Evolutionary conservation across 2,797 vertebrate species (phyloP).

Genomic region (Anolis apletophallus): DNA sequence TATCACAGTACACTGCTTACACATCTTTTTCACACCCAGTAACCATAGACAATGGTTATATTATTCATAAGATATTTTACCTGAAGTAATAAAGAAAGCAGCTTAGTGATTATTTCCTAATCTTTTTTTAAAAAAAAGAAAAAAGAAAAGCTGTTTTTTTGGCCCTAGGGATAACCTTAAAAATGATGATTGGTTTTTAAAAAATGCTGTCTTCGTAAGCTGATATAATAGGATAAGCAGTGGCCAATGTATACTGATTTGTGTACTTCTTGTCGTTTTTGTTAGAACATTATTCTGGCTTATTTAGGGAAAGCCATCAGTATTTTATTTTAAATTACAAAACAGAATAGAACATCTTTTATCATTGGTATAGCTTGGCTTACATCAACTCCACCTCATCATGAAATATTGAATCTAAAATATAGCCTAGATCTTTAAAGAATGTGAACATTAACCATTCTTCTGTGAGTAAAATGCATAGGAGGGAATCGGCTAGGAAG

Average conservation of each 20-base stretch:
- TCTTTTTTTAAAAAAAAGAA: constrained; percentile 61
- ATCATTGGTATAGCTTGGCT: constrained; percentile 45
- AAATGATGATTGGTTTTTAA: constrained; percentile 70
- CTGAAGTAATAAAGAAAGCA: constrained; percentile 79
- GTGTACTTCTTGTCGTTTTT: constrained; percentile 44
- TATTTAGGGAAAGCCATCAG: constrained; percentile 17
- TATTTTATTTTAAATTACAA: constrained; percentile 50
- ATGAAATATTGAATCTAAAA: constrained; percentile 59
- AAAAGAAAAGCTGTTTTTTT: constrained; percentile 55
- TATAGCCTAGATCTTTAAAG: not conserved
- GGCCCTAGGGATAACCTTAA: constrained; percentile 70
- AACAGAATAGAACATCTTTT: constrained; percentile 23
- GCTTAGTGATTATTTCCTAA: constrained; percentile 81
- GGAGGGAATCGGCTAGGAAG: not conserved
- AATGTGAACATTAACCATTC: not conserved
- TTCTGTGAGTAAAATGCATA: not conserved
- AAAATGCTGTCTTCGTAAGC: constrained; percentile 50
- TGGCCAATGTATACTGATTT: constrained; percentile 40
- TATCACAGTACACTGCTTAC: constrained; percentile 65
- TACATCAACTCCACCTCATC: constrained; percentile 4
- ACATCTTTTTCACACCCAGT: constrained; percentile 77
- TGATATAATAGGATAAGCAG: constrained; percentile 51
- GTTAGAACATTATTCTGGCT: constrained; percentile 15
- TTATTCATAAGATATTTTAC: constrained; percentile 82
- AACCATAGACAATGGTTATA: constrained; percentile 80